phyloP scores from a whole-genome alignment of 2,888 invertebrate species.

The Elegia similella region DNA sequence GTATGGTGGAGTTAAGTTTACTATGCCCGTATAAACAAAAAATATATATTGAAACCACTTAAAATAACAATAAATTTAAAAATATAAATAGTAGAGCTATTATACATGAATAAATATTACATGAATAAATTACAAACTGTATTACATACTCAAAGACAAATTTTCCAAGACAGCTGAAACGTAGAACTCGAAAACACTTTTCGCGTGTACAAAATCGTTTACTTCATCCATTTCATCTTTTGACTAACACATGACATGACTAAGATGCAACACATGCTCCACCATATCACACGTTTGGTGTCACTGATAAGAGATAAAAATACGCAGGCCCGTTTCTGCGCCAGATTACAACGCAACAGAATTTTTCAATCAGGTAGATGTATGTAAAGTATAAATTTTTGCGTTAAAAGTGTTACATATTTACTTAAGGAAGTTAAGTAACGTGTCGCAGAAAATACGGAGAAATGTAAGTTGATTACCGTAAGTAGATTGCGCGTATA shows the following conservation, averaged over 20 bases:
- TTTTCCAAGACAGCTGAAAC: constrained; percentile 53
- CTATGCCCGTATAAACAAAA: no score
- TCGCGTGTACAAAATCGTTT: constrained; percentile 43
- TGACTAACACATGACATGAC: constrained; percentile 16
- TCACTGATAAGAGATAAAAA: constrained; percentile 49
- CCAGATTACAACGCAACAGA: background rate
- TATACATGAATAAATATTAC: no score
- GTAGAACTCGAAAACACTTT: constrained; percentile 58
- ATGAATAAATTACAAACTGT: constrained; percentile 15
- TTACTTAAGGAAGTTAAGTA: background rate
- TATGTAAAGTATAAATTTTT: background rate
- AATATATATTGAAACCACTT: no score
- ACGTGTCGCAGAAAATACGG: background rate
- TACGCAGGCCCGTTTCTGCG: background rate
- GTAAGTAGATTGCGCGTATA: constrained; percentile 9
- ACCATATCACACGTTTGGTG: constrained; percentile 37
- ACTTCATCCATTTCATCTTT: constrained; percentile 45
- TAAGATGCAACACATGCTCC: constrained; percentile 28
- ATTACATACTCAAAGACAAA: constrained; percentile 49
- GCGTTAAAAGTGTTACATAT: no score
- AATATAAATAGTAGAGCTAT: no score
- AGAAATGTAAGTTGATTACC: background rate
- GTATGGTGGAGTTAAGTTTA: no score
- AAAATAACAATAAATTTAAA: no score
- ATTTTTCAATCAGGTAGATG: background rate